Base-by-base conservation (phyloP, 2,113 vertebrate species). In the Galeopterus variegatus region DNA sequence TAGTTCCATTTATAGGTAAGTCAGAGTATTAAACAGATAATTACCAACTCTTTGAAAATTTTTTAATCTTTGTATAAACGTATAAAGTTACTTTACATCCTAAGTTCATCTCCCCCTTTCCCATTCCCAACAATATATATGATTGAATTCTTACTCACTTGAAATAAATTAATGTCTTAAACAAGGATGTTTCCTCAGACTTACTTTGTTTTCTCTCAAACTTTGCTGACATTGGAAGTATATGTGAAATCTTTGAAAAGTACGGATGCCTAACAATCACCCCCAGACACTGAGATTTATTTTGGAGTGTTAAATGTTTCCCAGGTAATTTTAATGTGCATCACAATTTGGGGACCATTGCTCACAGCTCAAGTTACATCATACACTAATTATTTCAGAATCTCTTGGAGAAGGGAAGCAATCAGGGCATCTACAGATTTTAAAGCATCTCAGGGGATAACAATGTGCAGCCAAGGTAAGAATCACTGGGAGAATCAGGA, bases 1-100 rank as follows among this genome's bases (percentile, higher is more conserved):
- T 69, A 70, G 52, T 76, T 28, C 67, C n/a, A 58, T 88, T 94
- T 92, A 33, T 24, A 79, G 18, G 19, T 89, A 95, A 86, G 45
- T 24, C 41, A 95, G 36, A 58, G 5, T 86, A 54, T 81, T 80
- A 52, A 80, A 56, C 56, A 90, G 64, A 23, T 81, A 54, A 86
- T 62, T 86, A 69, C 13, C 23, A 33, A 73, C 21, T 36, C 48
- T 64, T 89, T 93, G 54, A 85, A 90, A 73, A 6, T 52, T 94
- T 92, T 45, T 7, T 60, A 86, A n/a, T 85, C 5, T 28, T 89
- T 64, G 14, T 80, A 2, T 93, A 82, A 67, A 75, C 60, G 33
- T 48, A 14, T 90, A 89, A 45, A 67, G 13, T 15, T 67, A 41
- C 18, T 65, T 80, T 65, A 28, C 65, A 58, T 48, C 4, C 50